These are phyloP conservation scores for Neuroscelio doddi DNA, from an alignment of 2,888 invertebrate species.

Conservation along the genomic window DNA sequence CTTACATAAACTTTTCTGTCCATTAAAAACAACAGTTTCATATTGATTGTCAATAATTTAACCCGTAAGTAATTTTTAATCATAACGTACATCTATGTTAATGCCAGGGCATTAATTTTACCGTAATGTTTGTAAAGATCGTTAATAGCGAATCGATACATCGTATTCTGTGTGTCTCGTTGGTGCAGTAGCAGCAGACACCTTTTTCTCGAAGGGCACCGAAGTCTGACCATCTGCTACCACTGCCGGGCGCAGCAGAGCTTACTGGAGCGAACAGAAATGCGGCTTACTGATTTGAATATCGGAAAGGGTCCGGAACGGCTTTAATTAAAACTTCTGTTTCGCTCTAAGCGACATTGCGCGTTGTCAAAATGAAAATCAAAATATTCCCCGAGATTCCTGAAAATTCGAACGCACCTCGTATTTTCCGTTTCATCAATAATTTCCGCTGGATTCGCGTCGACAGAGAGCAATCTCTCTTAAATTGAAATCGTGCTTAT, in stretches of 20 bases:
- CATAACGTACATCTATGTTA: too few relatives aligned
- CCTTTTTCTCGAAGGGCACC: slow-evolving; percentile 61
- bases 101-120: too few relatives aligned
- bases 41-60: too few relatives aligned
- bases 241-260: slow-evolving; percentile 42
- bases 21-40: too few relatives aligned
- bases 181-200: slow-evolving; percentile 46
- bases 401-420: slow-evolving; percentile 6
- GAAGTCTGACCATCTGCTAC: slow-evolving; percentile 65
- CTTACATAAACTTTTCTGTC: too few relatives aligned
- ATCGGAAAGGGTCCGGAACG: slow-evolving; percentile 50
- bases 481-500: slow-evolving; percentile 42
- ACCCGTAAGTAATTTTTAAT: too few relatives aligned
- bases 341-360: slow-evolving; percentile 57
- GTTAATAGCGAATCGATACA: not conserved
- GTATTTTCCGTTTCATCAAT: slow-evolving; percentile 42
- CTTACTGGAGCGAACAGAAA: slow-evolving; percentile 55
- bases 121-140: too few relatives aligned
- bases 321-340: slow-evolving; percentile 68
- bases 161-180: not conserved
- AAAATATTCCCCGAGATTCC: slow-evolving; percentile 58
- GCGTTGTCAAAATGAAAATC: slow-evolving; percentile 65
- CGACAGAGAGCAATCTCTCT: slow-evolving; percentile 30
- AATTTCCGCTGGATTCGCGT: slow-evolving; percentile 35
- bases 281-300: slow-evolving; percentile 66